Conservation (phyloP, 2,888 invertebrate species). For the Aspidiotus rigidus region DNA sequence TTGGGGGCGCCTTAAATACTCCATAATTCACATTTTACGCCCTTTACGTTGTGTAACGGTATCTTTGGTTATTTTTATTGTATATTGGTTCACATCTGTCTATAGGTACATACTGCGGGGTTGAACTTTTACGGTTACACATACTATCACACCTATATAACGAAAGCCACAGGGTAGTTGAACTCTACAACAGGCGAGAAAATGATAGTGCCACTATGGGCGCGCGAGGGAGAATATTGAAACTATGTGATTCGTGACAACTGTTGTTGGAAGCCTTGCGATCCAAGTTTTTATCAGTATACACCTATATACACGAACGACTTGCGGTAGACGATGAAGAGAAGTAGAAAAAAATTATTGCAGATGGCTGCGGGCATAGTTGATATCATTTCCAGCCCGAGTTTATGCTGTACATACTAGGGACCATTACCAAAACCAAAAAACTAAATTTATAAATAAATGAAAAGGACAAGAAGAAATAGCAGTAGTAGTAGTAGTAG, state of each 20-base stretch:
- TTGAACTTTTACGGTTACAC: no score
- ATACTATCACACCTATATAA: no score
- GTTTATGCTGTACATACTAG: background rate
- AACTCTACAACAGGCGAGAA: constrained; percentile 13
- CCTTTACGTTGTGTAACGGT: no score
- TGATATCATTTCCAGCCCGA: constrained; percentile 2
- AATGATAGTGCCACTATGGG: constrained; percentile 8
- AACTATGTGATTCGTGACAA: constrained; percentile 27
- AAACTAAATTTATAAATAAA: background rate
- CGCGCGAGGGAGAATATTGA: constrained; percentile 13
- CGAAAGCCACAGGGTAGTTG: constrained; percentile 20
- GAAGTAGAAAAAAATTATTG: background rate
- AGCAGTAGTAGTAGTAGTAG: background rate
- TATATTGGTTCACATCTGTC: no score
- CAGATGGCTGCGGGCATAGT: constrained; percentile 31
- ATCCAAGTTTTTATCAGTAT: background rate
- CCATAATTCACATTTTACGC: no score
- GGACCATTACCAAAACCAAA: constrained; percentile 7
- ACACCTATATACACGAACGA: background rate
- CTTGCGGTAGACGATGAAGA: background rate
- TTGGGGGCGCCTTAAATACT: no score
- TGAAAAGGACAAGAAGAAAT: background rate
- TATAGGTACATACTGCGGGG: no score
- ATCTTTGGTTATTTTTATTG: no score
- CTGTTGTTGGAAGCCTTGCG: constrained; percentile 8